Evolutionary conservation across 2,888 invertebrate genomes (phyloP), one percentile per base, ranked within the genome.

Genomic region (Fragum whitleyi): DNA sequence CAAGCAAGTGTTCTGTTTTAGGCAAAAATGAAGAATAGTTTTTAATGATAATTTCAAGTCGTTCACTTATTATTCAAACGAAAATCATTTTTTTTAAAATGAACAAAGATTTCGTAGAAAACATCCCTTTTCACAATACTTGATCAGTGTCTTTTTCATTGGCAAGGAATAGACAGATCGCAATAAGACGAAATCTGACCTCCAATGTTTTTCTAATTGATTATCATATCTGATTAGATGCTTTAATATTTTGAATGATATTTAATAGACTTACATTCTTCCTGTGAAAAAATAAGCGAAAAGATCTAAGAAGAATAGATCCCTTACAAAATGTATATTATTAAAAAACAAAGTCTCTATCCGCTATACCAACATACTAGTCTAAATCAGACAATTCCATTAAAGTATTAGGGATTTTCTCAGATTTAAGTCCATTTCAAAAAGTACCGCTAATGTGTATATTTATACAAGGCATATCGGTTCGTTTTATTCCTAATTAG

Each of bases 361-460:
- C 62, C 36, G 28, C 21, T 32, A 1, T 62, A 62, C 29, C 19
- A 74, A 79, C 69, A 61, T 55, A 39, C 36, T 32, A 21, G 53
- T 51, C 21, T 32, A 79, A 67, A 75, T 79, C 75, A 65, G 75
- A 61, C 36, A 39, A 81, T 68, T 81, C 76, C 80, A 81, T 81
- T 81, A 81, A 81, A 61, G 80, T 69, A 77, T 81, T 81, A 77
- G 28, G 70, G 76, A 74, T 74, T 81, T 81, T 42, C 61, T 51
- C 62, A 57, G 65, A 29, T 73, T 74, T 75, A 21, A 29, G 21
- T 23, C 32, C 53, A 59, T 53, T 71, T 79, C 79, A 71, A 26
- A 79, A n/a, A 42, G 53, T 36, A 51, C 79, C 79, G 79, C 79
- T 75, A 75, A 79, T 62, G 68, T 59, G 26, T 61, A 6, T 79